Conservation (phyloP, 2,888 invertebrate genomes). For the Ceramica pisi region DNA sequence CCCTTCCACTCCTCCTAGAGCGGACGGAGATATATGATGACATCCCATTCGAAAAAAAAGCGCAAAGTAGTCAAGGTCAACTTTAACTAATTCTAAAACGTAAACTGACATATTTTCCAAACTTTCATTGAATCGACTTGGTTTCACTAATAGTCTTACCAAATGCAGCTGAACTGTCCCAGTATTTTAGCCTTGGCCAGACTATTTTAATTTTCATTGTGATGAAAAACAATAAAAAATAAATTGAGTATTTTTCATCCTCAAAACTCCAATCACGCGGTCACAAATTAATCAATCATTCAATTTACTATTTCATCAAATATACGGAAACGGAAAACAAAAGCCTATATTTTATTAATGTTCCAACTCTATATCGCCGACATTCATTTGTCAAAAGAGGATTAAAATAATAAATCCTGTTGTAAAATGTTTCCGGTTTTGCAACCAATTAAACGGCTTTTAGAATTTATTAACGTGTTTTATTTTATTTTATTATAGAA, state of each 20-base stretch:
- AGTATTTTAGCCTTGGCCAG: too few species aligned
- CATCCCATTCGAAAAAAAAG: too few species aligned
- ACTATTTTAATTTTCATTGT: too few species aligned
- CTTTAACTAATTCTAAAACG: too few species aligned
- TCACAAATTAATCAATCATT: not conserved
- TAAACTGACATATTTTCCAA: too few species aligned
- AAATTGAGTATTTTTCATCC: not conserved
- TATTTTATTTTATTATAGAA: not conserved
- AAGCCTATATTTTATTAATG: not conserved
- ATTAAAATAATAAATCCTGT: constrained; percentile 19
- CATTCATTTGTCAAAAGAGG: constrained; percentile 7
- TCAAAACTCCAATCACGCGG: not conserved
- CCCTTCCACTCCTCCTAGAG: too few species aligned
- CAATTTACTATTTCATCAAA: not conserved
- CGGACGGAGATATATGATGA: too few species aligned
- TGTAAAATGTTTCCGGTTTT: not conserved
- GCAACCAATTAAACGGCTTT: not conserved
- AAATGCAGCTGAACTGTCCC: too few species aligned
- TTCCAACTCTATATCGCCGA: not conserved
- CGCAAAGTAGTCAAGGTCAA: too few species aligned
- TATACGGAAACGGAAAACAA: not conserved
- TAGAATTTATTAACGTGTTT: not conserved
- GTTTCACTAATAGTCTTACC: too few species aligned
- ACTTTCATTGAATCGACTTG: too few species aligned
- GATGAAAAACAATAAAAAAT: not conserved